Percentiles rank a stretch among this genome's conserved stretches.
These are phyloP conservation scores for Octonoba sinensis DNA, from an alignment of 2,888 invertebrate genomes.

Conservation along the genomic window DNA sequence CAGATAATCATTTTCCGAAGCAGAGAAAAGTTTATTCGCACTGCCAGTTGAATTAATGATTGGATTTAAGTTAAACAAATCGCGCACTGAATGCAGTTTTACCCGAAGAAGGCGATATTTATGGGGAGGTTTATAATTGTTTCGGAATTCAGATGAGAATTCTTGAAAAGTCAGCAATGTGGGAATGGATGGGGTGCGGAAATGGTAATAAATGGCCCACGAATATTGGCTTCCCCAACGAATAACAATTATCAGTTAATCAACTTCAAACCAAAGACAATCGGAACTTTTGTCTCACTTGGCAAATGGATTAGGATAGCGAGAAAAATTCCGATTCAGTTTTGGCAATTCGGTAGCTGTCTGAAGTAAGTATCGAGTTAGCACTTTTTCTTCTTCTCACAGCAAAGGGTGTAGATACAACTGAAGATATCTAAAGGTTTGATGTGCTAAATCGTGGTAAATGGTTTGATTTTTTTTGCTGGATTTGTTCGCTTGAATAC, in stretches of 20 bases:
- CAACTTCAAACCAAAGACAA: neutral
- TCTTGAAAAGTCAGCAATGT: slow-evolving; percentile 50
- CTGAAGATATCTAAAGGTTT: too few relatives aligned
- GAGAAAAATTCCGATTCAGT: too few relatives aligned
- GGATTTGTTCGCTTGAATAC: too few relatives aligned
- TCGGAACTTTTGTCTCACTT: too few relatives aligned
- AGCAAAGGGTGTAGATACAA: too few relatives aligned
- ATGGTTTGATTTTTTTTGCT: too few relatives aligned
- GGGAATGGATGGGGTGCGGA: slow-evolving; percentile 52
- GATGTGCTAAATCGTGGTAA: too few relatives aligned
- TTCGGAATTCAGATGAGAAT: slow-evolving; percentile 57
- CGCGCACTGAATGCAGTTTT: slow-evolving; percentile 46
- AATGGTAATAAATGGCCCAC: slow-evolving; percentile 25
- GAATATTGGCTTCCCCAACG: slow-evolving; percentile 14
- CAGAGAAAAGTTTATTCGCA: slow-evolving; percentile 59
- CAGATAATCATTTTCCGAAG: slow-evolving; percentile 63
- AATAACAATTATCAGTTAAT: slow-evolving; percentile 51
- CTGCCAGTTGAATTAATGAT: slow-evolving; percentile 56
- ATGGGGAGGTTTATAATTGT: slow-evolving; percentile 59
- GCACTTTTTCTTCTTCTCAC: too few relatives aligned
- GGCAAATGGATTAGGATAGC: too few relatives aligned
- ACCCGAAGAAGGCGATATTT: slow-evolving; percentile 36
- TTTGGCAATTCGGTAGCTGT: too few relatives aligned
- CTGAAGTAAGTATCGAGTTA: too few relatives aligned
- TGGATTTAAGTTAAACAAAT: slow-evolving; percentile 62